These are phyloP conservation scores for Athalia cordata DNA, from an alignment of 2,888 invertebrate genomes.

Conservation along the genomic window DNA sequence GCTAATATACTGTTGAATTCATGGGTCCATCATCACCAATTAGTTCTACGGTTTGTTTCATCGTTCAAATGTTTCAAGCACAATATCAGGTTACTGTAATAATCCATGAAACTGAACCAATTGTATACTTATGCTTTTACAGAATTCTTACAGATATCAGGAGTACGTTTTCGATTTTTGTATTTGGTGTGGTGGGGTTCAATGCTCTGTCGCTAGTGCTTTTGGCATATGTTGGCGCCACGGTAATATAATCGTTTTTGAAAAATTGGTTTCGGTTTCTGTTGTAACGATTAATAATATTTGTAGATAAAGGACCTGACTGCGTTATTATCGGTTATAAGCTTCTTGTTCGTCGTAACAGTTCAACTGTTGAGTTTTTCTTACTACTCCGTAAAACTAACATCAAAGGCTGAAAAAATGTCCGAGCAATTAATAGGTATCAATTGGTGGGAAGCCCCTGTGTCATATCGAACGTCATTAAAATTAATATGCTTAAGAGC, in stretches of 20 bases:
- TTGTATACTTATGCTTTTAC: neutral
- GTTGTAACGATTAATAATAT: neutral
- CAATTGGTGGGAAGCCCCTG: constrained; percentile 40
- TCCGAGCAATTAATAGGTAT: constrained; percentile 20
- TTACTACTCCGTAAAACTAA: constrained; percentile 27
- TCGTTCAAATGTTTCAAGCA: neutral
- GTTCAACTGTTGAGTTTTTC: constrained; percentile 29
- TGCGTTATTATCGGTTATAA: constrained; percentile 27
- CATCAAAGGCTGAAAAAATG: constrained; percentile 31
- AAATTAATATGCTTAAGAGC: constrained; percentile 30
- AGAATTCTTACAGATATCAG: constrained; percentile 14
- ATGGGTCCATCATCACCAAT: constrained; percentile 31
- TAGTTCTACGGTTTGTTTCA: constrained; percentile 17
- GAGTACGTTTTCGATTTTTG: constrained; percentile 17
- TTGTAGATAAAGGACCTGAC: constrained; percentile 29
- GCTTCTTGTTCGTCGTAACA: constrained; percentile 26
- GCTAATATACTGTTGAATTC: constrained; percentile 16
- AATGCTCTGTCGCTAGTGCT: constrained; percentile 29
- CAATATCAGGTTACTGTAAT: neutral
- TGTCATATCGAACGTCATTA: constrained; percentile 21
- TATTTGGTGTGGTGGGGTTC: constrained; percentile 19
- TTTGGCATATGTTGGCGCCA: constrained; percentile 30
- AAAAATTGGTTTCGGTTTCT: neutral
- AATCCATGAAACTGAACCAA: neutral
- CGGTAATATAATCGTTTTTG: neutral